Percentiles rank a stretch among this genome's conserved stretches.
phyloP scores from a whole-genome alignment of 2,797 vertebrate genomes.

The Diplodus sargus region DNA sequence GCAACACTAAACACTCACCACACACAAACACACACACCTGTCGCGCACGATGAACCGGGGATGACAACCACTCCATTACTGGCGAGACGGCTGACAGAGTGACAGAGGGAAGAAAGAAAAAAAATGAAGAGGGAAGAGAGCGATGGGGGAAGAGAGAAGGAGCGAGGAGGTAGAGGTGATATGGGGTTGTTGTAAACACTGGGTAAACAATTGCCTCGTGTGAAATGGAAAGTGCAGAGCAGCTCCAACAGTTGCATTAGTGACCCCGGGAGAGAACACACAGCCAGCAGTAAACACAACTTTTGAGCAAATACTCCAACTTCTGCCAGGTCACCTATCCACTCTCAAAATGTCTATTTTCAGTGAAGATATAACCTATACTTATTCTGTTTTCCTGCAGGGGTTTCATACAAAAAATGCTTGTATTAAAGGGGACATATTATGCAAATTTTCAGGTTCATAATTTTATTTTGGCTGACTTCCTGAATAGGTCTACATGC shows the following conservation, averaged over 20 bases:
- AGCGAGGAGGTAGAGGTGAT: constrained; percentile 36
- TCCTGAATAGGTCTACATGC: too few relatives aligned
- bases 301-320: constrained; percentile 17
- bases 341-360: constrained; percentile 1
- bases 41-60: constrained; percentile 17
- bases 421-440: background rate
- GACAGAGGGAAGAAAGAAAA: constrained; percentile 29
- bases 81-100: constrained; percentile 31
- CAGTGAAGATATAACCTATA: background rate
- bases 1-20: constrained; percentile 30
- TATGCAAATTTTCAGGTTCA: too few relatives aligned
- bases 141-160: background rate
- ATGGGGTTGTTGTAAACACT: constrained; percentile 47
- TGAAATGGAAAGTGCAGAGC: constrained; percentile 52
- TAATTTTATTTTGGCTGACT: too few relatives aligned
- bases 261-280: constrained; percentile 38
- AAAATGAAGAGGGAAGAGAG: constrained; percentile 6
- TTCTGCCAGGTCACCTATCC: constrained; percentile 12
- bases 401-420: background rate
- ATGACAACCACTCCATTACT: constrained; percentile 46
- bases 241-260: constrained; percentile 51
- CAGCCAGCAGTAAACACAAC: constrained; percentile 17
- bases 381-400: background rate
- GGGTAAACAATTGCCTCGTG: constrained; percentile 49
- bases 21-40: constrained; percentile 30